Conservation (phyloP, 2,113 vertebrate species). For the Saccopteryx bilineata region DNA sequence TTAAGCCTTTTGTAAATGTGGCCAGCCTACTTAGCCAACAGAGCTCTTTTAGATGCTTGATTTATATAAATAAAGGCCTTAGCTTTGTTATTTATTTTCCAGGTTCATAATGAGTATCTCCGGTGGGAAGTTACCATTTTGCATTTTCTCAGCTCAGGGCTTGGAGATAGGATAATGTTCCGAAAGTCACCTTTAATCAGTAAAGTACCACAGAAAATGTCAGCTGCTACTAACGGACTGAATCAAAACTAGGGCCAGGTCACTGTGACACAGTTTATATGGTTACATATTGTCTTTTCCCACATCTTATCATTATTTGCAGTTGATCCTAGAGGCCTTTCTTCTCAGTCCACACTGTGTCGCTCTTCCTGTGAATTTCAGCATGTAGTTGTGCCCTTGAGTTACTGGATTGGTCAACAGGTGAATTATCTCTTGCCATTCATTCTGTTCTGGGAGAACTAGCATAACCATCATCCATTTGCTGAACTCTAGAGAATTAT, state of each 20-base stretch:
- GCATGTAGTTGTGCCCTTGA: accelerated
- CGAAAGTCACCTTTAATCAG: not conserved
- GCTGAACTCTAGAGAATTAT: not conserved
- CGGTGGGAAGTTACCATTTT: not conserved
- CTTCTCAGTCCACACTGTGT: not conserved
- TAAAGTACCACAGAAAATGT: not conserved
- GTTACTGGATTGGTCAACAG: not conserved
- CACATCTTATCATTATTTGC: no score
- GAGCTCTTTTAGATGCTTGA: not conserved
- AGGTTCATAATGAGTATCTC: not conserved
- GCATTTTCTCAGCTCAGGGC: slow-evolving; percentile 10
- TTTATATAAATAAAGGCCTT: not conserved
- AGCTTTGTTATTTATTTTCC: slow-evolving; percentile 3
- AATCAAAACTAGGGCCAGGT: not conserved
- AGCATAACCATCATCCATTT: accelerated
- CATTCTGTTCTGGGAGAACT: not conserved
- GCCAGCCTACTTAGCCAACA: not conserved
- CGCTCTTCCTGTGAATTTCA: not conserved
- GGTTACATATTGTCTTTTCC: not conserved
- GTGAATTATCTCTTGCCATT: not conserved
- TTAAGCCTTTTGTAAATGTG: not conserved
- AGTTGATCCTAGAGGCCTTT: not conserved
- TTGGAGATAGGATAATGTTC: not conserved
- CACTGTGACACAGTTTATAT: not conserved
- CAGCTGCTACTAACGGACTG: not conserved